phyloP scores from a whole-genome alignment of 2,113 vertebrate species.

The Empidonax traillii region DNA sequence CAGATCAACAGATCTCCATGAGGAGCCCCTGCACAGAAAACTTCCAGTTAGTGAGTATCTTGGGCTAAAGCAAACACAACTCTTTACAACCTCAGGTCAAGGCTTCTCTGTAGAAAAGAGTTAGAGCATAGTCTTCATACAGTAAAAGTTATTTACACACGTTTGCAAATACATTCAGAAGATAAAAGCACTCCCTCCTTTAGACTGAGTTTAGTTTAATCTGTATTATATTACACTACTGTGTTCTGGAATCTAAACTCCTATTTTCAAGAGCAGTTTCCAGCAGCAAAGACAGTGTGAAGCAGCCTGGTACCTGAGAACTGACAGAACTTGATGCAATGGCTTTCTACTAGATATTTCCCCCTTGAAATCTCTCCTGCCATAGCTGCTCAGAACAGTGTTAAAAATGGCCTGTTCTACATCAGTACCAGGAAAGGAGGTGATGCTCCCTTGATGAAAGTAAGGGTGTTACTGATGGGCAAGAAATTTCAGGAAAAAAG shows the following conservation, averaged over 20 bases:
- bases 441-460: neutral
- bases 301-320: neutral
- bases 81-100: constrained; percentile 15
- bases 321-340: neutral
- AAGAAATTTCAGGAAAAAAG: neutral
- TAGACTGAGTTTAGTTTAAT: neutral
- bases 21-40: constrained; percentile 43
- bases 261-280: neutral
- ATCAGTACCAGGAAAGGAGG: neutral
- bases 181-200: neutral
- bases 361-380: neutral
- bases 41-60: constrained; percentile 34
- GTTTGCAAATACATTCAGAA: neutral
- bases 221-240: neutral
- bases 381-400: neutral
- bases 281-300: neutral
- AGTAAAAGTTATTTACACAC: neutral
- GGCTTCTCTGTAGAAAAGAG: constrained; percentile 28
- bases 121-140: neutral
- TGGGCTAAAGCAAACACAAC: constrained; percentile 19
- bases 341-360: neutral
- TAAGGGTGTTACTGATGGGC: neutral
- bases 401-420: neutral
- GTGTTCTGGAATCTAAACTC: neutral
- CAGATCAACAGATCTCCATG: constrained; percentile 58